A percentile compares a stretch with the other conserved stretches of the same genome.
These are phyloP conservation scores for Sphaeridia pumilis DNA, from an alignment of 2,888 invertebrate species.

Conservation along the genomic window DNA sequence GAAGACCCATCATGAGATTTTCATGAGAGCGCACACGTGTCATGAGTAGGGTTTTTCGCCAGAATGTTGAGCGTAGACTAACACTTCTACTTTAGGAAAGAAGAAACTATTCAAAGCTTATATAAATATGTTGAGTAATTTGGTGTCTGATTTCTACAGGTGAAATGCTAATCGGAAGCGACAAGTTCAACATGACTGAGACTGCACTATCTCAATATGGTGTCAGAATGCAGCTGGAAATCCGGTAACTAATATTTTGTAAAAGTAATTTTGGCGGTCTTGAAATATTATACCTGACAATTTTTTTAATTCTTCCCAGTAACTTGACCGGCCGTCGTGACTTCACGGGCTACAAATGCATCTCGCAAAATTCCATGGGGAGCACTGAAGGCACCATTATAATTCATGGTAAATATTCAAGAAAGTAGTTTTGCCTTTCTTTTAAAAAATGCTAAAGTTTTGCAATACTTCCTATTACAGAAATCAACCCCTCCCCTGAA, in stretches of 20 bases:
- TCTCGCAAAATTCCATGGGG: conserved; percentile 83
- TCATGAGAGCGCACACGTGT: no score
- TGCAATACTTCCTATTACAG: conserved; percentile 13
- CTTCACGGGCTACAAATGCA: conserved; percentile 65
- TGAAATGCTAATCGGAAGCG: conserved; percentile 81
- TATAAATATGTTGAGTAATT: no score
- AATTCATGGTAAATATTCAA: conserved; percentile 60
- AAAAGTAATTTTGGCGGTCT: background rate
- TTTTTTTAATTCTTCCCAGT: conserved; percentile 1
- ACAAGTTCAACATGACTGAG: conserved; percentile 72
- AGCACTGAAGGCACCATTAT: conserved; percentile 81
- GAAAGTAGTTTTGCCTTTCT: background rate
- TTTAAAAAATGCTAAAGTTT: no score
- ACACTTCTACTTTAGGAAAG: no score
- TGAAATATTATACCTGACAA: background rate
- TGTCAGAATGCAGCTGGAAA: conserved; percentile 32
- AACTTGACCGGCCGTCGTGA: conserved; percentile 17
- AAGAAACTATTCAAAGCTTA: no score
- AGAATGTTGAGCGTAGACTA: no score
- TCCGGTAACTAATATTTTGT: conserved; percentile 15
- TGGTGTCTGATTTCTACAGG: conserved; percentile 62
- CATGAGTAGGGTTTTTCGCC: no score
- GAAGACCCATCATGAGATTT: no score
- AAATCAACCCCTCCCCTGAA: conserved; percentile 22
- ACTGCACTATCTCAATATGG: conserved; percentile 31